Evolutionary conservation across 2,888 invertebrate genomes (phyloP).

Genomic region (Zhengitettix transpicula): DNA sequence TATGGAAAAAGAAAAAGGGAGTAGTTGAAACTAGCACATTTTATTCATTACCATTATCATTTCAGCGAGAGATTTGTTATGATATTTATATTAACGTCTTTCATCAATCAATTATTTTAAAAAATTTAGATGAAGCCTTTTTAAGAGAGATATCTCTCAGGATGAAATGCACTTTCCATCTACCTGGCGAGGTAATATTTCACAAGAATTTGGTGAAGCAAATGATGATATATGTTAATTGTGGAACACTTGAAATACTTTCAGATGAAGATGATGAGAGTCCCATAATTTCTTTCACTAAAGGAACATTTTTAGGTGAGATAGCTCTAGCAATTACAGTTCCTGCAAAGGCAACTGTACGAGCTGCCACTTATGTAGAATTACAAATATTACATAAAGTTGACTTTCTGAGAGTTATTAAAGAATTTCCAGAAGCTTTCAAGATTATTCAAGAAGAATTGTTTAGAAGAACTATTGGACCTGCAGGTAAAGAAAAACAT

Average conservation of each 20-base stretch:
- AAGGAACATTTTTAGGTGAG: slow-evolving; percentile 35
- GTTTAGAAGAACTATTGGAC: slow-evolving; percentile 6
- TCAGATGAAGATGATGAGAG: slow-evolving; percentile 38
- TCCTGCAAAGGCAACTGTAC: slow-evolving; percentile 34
- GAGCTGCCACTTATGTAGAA: slow-evolving; percentile 35
- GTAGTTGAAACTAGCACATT: slow-evolving; percentile 31
- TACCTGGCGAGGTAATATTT: slow-evolving; percentile 34
- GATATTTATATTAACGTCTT: slow-evolving; percentile 34
- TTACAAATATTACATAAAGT: slow-evolving; percentile 18
- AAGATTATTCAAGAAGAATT: slow-evolving; percentile 10
- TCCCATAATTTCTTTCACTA: slow-evolving; percentile 32
- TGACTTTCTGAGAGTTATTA: slow-evolving; percentile 15
- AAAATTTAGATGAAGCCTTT: slow-evolving; percentile 34
- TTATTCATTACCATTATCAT: slow-evolving; percentile 28
- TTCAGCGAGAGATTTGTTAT: slow-evolving; percentile 35
- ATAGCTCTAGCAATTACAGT: slow-evolving; percentile 32
- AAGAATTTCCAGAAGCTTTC: slow-evolving; percentile 12
- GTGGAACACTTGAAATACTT: slow-evolving; percentile 32
- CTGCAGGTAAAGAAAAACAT: background rate
- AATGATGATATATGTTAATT: slow-evolving; percentile 34
- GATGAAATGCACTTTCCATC: slow-evolving; percentile 35
- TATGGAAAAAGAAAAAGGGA: slow-evolving; percentile 36
- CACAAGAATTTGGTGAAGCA: slow-evolving; percentile 33
- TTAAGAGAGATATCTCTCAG: slow-evolving; percentile 31
- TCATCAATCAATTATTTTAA: slow-evolving; percentile 33